Evolutionary conservation across 2,888 invertebrate species (phyloP).

Genomic region (Acronicta psi): DNA sequence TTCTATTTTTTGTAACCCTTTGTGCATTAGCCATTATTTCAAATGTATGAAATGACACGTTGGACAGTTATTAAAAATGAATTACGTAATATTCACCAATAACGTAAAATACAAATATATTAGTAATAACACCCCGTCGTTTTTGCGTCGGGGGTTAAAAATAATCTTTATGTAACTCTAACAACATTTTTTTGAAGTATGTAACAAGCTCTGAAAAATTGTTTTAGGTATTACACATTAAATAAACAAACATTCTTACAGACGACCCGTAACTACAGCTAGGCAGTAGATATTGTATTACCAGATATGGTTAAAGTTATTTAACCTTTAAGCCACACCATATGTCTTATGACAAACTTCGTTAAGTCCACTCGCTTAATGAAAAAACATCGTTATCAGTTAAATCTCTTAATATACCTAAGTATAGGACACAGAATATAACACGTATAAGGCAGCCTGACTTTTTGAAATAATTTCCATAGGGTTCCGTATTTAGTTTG

Average conservation of each 20-base stretch:
- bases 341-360: conserved; percentile 51
- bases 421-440: conserved; percentile 17
- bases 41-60: conserved; percentile 13
- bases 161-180: no score
- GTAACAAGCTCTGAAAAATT: no score
- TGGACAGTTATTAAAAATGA: conserved; percentile 23
- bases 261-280: conserved; percentile 9
- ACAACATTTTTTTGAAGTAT: no score
- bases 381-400: conserved; percentile 37
- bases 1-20: conserved; percentile 20
- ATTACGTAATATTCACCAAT: conserved; percentile 11
- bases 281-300: conserved; percentile 29
- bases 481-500: neutral
- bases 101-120: neutral
- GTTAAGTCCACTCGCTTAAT: conserved; percentile 42
- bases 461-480: conserved; percentile 2
- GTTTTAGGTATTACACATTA: neutral
- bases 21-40: conserved; percentile 34
- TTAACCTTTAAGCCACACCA: conserved; percentile 56
- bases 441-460: neutral
- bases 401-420: conserved; percentile 39
- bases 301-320: conserved; percentile 42
- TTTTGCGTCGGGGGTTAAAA: no score
- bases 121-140: no score
- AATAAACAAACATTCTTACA: conserved; percentile 2